Evolutionary conservation across 2,797 vertebrate species (phyloP).

Genomic region (Siniperca undulata): DNA sequence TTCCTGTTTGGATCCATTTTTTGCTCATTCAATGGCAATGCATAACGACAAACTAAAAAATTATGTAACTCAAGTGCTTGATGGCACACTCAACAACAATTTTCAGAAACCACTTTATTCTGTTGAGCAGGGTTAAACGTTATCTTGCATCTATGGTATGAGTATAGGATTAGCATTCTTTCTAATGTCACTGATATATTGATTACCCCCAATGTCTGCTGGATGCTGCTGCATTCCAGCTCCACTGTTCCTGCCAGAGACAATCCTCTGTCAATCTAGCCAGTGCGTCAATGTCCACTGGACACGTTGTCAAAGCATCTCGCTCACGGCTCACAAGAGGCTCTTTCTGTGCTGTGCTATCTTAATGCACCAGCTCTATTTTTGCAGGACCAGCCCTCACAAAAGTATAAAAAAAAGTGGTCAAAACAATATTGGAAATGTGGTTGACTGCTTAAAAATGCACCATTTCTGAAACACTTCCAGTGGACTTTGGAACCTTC

Average conservation of each 20-base stretch:
- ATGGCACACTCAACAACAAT: background rate
- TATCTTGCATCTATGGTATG: background rate
- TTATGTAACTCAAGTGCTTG: background rate
- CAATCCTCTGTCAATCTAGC: slow-evolving; percentile 5
- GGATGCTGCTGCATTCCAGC: background rate
- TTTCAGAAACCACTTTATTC: background rate
- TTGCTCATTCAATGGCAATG: slow-evolving; percentile 11
- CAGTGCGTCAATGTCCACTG: slow-evolving; percentile 10
- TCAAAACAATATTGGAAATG: slow-evolving; percentile 9
- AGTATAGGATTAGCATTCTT: slow-evolving; percentile 1
- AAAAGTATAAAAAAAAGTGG: background rate
- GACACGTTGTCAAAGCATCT: slow-evolving; percentile 22
- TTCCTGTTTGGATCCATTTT: slow-evolving; percentile 9
- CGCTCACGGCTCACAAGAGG: background rate
- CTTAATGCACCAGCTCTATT: slow-evolving; percentile 10
- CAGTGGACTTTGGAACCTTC: slow-evolving; percentile 4
- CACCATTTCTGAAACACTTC: slow-evolving; percentile 17
- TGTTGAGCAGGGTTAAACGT: background rate
- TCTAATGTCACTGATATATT: background rate
- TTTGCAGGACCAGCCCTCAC: slow-evolving; percentile 15
- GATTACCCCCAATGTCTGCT: background rate
- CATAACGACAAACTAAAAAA: slow-evolving; percentile 1
- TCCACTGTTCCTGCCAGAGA: slow-evolving; percentile 18
- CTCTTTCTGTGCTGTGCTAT: slow-evolving; percentile 16
- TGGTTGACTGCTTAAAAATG: slow-evolving; percentile 22